Conservation (phyloP, 2,888 invertebrate species). For the Adelognathus sp. region DNA sequence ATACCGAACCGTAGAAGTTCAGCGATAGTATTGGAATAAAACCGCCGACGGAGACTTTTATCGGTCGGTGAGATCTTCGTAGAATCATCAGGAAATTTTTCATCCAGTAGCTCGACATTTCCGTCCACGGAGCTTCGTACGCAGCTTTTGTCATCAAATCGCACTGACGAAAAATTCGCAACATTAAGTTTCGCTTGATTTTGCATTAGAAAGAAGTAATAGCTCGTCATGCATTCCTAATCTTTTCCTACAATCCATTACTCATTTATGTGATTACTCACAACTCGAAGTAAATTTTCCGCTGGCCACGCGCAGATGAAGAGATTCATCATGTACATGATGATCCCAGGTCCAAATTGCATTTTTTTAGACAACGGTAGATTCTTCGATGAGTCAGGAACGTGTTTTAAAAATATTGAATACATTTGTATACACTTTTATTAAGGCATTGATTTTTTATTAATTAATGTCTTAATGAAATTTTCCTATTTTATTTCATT, state of each 20-base stretch:
- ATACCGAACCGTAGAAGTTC: constrained; percentile 57
- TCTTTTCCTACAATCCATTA: not conserved
- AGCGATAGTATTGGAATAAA: constrained; percentile 60
- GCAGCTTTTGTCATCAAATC: constrained; percentile 24
- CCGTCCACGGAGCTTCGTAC: constrained; percentile 18
- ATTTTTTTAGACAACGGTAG: not conserved
- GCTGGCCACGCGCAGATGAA: not conserved
- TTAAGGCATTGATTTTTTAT: too few relatives aligned
- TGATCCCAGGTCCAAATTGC: not conserved
- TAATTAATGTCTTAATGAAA: too few relatives aligned
- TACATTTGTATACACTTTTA: not conserved
- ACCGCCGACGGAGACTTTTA: constrained; percentile 42
- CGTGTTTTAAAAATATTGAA: not conserved
- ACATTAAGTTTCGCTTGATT: not conserved
- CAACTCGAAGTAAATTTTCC: not conserved
- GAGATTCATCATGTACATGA: not conserved
- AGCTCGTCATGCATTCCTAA: not conserved
- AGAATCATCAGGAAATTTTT: constrained; percentile 32
- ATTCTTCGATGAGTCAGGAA: not conserved
- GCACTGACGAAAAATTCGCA: not conserved
- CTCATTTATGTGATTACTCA: constrained; percentile 22
- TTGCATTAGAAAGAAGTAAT: not conserved
- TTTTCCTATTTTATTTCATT: too few relatives aligned
- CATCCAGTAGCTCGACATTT: constrained; percentile 9
- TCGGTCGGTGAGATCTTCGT: constrained; percentile 42